A percentile compares a stretch with the other conserved stretches of the same genome.
These are phyloP conservation scores for Drosophila leonis DNA, from an alignment of 2,888 invertebrate genomes.

Conservation along the genomic window DNA sequence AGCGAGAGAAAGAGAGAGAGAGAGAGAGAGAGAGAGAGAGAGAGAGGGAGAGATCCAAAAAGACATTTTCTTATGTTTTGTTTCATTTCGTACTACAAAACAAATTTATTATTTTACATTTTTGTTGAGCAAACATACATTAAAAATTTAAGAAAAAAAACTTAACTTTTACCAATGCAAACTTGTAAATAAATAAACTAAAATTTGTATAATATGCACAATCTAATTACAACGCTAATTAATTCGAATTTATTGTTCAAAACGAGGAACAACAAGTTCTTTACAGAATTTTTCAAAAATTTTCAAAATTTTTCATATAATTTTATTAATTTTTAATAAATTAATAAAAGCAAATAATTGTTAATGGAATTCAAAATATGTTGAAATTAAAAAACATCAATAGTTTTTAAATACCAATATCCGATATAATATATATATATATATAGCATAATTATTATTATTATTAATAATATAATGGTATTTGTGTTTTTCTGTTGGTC, in stretches of 20 bases:
- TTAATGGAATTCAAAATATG: conserved; percentile 22
- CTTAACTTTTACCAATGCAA: conserved; percentile 51
- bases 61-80: conserved; percentile 82
- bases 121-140: conserved; percentile 41
- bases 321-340: background rate
- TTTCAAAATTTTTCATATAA: background rate
- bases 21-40: conserved; percentile 31
- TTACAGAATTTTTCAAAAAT: background rate
- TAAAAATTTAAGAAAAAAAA: background rate
- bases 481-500: conserved; percentile 38
- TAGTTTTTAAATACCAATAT: conserved; percentile 73
- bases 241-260: conserved; percentile 21
- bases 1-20: conserved; percentile 17
- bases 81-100: conserved; percentile 59
- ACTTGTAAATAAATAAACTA: conserved; percentile 27
- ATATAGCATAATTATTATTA: conserved; percentile 48
- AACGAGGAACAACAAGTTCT: conserved; percentile 29
- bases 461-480: conserved; percentile 35
- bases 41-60: conserved; percentile 83
- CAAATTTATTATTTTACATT: conserved; percentile 65
- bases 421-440: conserved; percentile 57
- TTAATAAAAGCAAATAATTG: conserved; percentile 39
- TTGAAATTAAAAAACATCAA: conserved; percentile 65
- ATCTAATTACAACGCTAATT: conserved; percentile 51
- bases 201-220: conserved; percentile 34